Evolutionary conservation across 2,797 vertebrate genomes (phyloP).

Genomic region (Acrossocheilus fasciatus): DNA sequence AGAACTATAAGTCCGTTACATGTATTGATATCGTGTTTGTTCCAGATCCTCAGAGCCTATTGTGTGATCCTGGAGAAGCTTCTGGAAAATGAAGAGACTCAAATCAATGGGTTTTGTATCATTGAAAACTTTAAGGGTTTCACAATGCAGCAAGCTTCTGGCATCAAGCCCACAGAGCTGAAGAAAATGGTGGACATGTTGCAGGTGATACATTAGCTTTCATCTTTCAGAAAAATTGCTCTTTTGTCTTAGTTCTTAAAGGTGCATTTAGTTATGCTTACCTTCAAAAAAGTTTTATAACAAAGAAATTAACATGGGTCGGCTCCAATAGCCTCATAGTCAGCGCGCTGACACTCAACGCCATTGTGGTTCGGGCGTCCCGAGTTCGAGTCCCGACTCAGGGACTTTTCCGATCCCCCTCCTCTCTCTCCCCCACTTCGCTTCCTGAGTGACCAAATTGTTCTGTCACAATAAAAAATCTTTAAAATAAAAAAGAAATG

Average conservation of each 20-base stretch:
- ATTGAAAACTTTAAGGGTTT: constrained; percentile 98
- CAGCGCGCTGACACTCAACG: no score
- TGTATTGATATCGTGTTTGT: neutral
- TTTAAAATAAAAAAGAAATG: no score
- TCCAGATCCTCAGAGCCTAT: constrained; percentile 94
- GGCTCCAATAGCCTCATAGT: no score
- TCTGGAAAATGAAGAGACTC: constrained; percentile 96
- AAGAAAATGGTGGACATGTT: constrained; percentile 99
- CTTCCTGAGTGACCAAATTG: no score
- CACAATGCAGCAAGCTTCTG: constrained; percentile 96
- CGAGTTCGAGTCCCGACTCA: no score
- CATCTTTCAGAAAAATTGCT: neutral
- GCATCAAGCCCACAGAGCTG: constrained; percentile 93
- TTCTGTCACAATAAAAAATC: no score
- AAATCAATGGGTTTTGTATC: constrained; percentile 98
- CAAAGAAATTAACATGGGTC: neutral
- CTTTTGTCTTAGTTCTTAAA: neutral
- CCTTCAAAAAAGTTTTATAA: neutral
- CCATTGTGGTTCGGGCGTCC: no score
- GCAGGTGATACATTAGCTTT: constrained; percentile 81
- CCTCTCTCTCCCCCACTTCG: no score
- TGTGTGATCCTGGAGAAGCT: constrained; percentile 97
- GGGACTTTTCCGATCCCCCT: no score
- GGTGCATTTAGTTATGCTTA: neutral
- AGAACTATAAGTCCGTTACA: neutral